Base-by-base conservation (phyloP, 2,888 invertebrate genomes). In the Phania funesta region DNA sequence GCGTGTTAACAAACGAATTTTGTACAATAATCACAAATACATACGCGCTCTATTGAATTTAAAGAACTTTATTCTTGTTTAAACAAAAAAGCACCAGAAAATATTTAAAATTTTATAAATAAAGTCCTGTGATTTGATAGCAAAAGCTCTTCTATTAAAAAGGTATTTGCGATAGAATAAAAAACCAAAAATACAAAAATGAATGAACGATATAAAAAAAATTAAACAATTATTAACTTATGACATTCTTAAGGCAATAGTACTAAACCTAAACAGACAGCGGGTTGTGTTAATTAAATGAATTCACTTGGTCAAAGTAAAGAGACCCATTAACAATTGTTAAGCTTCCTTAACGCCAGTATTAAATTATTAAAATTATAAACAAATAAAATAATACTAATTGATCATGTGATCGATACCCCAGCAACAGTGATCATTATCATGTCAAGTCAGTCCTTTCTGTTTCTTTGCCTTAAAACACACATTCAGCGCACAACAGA, bases 151-250 rank as follows among this genome's bases (percentile, higher is more conserved):
- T 64, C 50, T 52, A 46, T 9, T 41, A 54, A 65, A 41, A 77
- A 81, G 81, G 81, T 81, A 81, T 54, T 76, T 68, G 38, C 9
- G 46, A 67, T 26, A 11, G 48, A 64, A 64, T 3, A 56, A 50
- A 52, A 1, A 50, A 44, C 11, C 35, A 18, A 20, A 20, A 18
- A 60, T 41, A 6, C 11, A 24, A 11, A 22, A 41, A 46, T 4
- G 7, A 60, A 60, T 26, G 18, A 48, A 60, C 44, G 35, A 20
- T 20, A 48, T 32, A 54, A 24, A 16, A 41, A 18, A 67, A 70
- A 46, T 7, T 70, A 35, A 26, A 38, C 24, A 38, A 18, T 41
- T 7, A 22, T 50, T 65, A 48, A 29, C 16, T 35, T 52, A 0
- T 29, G 18, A 16, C 9, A 29, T 50, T 29, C 16, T 44, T 50